Evolutionary conservation across 2,113 vertebrate species (phyloP).

Genomic region (Camelus dromedarius): DNA sequence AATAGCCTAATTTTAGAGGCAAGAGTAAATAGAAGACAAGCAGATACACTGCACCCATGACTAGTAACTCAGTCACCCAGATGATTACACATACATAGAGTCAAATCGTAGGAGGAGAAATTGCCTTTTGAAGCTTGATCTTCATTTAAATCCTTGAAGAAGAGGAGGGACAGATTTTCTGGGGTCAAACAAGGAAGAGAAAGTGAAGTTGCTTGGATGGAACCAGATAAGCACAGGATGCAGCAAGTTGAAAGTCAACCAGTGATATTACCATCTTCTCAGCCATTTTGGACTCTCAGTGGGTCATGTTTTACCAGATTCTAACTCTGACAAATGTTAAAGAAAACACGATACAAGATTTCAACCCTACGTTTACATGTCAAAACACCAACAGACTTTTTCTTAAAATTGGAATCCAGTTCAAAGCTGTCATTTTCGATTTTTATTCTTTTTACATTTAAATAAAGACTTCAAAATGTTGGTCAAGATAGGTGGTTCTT

Average conservation of each 20-base stretch:
- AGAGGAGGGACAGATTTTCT: not conserved
- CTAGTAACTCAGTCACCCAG: conserved; percentile 54
- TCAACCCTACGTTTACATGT: not conserved
- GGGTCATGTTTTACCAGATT: not conserved
- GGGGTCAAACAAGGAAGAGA: not conserved
- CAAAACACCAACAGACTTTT: not conserved
- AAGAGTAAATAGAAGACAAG: conserved; percentile 42
- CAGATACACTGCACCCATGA: conserved; percentile 14
- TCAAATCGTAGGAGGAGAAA: not conserved
- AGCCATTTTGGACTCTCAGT: not conserved
- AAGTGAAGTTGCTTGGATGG: not conserved
- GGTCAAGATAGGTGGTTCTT: not conserved
- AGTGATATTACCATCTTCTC: not conserved
- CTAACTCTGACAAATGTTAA: not conserved
- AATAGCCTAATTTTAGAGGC: conserved; percentile 62
- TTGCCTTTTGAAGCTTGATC: not conserved
- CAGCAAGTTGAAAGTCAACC: not conserved
- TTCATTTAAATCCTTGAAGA: not conserved
- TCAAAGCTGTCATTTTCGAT: not conserved
- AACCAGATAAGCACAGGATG: not conserved
- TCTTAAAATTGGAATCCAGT: not conserved
- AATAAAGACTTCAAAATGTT: not conserved
- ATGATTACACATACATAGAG: conserved; percentile 18
- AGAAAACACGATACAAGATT: not conserved
- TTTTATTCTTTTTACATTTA: not conserved